Evolutionary conservation across 1,140 invertebrate species (phyloP).

Genomic region (Cataglyphis hispanica): DNA sequence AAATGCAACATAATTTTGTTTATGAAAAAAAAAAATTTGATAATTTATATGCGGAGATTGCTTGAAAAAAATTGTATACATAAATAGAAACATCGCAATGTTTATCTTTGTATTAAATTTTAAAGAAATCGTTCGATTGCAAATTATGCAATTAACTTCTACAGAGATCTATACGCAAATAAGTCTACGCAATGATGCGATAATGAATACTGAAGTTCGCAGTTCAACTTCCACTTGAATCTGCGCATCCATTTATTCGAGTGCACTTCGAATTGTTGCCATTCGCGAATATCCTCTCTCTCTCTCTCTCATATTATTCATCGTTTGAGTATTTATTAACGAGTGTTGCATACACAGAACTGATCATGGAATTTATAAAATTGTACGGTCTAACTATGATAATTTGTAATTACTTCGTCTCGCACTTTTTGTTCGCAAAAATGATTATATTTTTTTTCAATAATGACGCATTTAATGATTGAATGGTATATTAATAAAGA

Average conservation of each 20-base stretch:
- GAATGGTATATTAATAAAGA: neutral
- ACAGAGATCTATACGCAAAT: conserved; percentile 28
- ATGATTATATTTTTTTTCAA: neutral
- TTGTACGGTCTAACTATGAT: neutral
- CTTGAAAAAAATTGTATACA: conserved; percentile 32
- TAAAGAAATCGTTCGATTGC: too few relatives aligned
- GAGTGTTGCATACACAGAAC: neutral
- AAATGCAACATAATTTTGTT: neutral
- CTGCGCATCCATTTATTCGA: neutral
- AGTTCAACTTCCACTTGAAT: conserved; percentile 12
- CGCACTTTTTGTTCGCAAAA: neutral
- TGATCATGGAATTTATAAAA: neutral
- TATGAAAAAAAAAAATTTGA: neutral
- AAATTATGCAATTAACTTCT: conserved; percentile 62
- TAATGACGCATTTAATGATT: neutral
- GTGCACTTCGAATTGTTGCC: neutral
- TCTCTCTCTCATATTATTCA: neutral
- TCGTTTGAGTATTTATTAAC: conserved; percentile 23
- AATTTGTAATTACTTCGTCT: neutral
- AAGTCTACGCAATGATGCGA: conserved; percentile 32
- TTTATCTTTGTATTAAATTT: conserved; percentile 14
- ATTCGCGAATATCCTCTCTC: neutral
- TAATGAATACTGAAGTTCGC: conserved; percentile 22
- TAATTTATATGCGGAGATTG: conserved; percentile 42
- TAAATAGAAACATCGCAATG: conserved; percentile 9